Evolutionary conservation across 2,888 invertebrate genomes (phyloP).

Genomic region (Trissolcus japonicus): DNA sequence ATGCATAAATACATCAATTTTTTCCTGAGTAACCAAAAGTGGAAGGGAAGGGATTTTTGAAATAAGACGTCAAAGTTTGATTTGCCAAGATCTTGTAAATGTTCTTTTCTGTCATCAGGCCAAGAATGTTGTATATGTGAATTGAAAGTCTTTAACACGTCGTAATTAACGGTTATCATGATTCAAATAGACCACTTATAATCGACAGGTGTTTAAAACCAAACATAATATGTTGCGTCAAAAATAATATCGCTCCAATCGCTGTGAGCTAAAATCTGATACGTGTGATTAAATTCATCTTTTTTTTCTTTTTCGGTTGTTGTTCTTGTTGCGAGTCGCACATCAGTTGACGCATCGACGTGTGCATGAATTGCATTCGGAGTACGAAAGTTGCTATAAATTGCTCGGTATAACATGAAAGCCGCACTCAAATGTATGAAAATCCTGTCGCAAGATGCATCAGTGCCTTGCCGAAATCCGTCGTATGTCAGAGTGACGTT

Average conservation of each 20-base stretch:
- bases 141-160: too few relatives aligned
- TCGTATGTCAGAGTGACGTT: conserved; percentile 37
- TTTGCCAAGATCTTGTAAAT: too few relatives aligned
- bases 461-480: conserved; percentile 21
- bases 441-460: conserved; percentile 34
- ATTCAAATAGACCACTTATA: conserved; percentile 21
- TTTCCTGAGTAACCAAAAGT: too few relatives aligned
- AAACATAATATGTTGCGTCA: conserved; percentile 25
- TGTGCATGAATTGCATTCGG: conserved; percentile 8
- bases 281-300: conserved; percentile 24
- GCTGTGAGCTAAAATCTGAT: conserved; percentile 33
- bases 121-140: too few relatives aligned
- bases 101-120: too few relatives aligned
- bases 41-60: too few relatives aligned
- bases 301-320: conserved; percentile 11
- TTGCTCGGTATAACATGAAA: conserved; percentile 20
- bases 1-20: too few relatives aligned
- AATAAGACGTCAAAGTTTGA: too few relatives aligned
- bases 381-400: conserved; percentile 38
- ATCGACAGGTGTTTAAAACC: conserved; percentile 27
- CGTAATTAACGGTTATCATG: conserved; percentile 30
- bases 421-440: conserved; percentile 32
- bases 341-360: conserved; percentile 30
- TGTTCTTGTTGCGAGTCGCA: conserved; percentile 6
- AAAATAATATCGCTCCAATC: conserved; percentile 24